These are phyloP conservation scores for Aphelinus atriplicis DNA, from an alignment of 1,140 invertebrate genomes.

Conservation along the genomic window DNA sequence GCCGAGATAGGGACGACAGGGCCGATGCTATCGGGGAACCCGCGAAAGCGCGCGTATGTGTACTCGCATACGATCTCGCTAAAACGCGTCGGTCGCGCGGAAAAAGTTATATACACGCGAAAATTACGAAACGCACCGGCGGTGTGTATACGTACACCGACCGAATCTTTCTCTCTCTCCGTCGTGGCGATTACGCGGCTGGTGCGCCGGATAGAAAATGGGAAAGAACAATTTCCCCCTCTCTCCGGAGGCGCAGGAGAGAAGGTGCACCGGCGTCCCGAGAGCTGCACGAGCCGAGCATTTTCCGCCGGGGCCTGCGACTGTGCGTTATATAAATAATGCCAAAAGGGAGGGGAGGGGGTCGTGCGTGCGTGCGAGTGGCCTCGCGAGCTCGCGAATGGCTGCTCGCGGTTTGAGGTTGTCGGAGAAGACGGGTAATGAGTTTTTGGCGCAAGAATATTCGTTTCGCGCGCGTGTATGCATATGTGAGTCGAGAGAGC, in stretches of 20 bases:
- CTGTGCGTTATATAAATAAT: slow-evolving; percentile 32
- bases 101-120: no score
- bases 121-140: no score
- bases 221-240: slow-evolving; percentile 16
- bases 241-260: neutral
- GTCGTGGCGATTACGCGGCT: neutral
- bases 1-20: no score
- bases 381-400: neutral
- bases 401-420: neutral
- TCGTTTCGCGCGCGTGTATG: neutral
- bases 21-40: no score
- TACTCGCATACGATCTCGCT: no score
- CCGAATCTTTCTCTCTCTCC: neutral
- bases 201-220: neutral
- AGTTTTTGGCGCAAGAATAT: slow-evolving; percentile 1
- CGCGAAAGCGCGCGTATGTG: no score
- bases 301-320: neutral
- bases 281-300: neutral
- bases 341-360: neutral
- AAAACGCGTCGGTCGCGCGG: no score
- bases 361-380: neutral
- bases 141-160: no score
- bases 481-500: no score
- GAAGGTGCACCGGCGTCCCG: neutral
- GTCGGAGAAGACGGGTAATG: neutral